phyloP scores from a whole-genome alignment of 2,888 invertebrate genomes.

The Loripinus fragilis region DNA sequence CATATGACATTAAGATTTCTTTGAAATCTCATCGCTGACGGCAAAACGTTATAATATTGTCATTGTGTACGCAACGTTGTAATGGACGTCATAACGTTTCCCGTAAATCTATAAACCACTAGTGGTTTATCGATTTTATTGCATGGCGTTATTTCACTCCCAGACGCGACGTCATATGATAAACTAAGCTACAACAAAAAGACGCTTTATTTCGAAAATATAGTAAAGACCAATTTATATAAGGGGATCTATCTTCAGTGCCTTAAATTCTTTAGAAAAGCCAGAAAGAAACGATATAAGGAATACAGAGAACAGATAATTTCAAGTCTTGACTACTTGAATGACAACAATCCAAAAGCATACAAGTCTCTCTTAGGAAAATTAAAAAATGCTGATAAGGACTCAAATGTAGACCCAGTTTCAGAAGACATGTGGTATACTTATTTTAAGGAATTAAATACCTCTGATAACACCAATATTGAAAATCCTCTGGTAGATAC shows the following conservation, averaged over 20 bases:
- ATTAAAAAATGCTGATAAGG: neutral
- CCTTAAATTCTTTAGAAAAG: neutral
- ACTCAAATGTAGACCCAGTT: neutral
- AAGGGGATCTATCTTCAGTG: neutral
- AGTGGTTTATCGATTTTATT: no score
- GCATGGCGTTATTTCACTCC: no score
- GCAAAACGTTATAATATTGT: no score
- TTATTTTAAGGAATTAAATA: neutral
- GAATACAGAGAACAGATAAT: neutral
- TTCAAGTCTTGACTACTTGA: neutral
- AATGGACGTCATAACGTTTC: no score
- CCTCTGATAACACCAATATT: neutral
- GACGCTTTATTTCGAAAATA: neutral
- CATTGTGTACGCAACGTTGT: no score
- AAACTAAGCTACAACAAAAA: no score
- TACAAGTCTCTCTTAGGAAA: neutral
- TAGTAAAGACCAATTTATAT: slow-evolving; percentile 4
- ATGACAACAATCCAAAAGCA: neutral
- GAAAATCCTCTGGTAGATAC: neutral
- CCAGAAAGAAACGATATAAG: neutral
- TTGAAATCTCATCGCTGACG: no score
- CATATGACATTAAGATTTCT: no score
- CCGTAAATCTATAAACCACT: no score
- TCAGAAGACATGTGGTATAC: neutral
- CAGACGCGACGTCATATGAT: no score